Evolutionary conservation across 2,113 vertebrate species (phyloP), one percentile per base, ranked within the genome.

Genomic region (Stigmatopora argus): DNA sequence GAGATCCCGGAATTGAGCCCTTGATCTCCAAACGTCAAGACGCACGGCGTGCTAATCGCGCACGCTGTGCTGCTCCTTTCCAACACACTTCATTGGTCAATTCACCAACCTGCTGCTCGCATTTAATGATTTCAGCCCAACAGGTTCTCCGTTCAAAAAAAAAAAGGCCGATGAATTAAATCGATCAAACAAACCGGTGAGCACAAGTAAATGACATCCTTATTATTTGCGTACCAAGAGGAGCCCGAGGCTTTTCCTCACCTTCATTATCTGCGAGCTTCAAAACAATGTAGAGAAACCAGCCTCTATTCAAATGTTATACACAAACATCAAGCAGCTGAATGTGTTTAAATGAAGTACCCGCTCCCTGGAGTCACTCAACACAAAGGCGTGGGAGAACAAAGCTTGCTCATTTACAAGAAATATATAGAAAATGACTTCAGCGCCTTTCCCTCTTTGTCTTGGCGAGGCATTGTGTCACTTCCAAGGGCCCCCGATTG

Each of bases 401-500:
- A 56, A 56, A 56, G 53, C 23, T 13, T 14, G 21, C 53, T 56
- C 53, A 84, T 86, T 78, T 72, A 70, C 70, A 76, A 80, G 76
- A 74, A 85, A 82, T 85, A 82, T 85, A 81, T 66, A 72, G 63
- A 81, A 85, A 84, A 86, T 76, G 41, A 84, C 78, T 77, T 75
- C 48, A 59, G 72, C 64, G 81, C 72, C 70, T 81, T 79, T 85
- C 77, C 53, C 23, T 56, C 72, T 83, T 80, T 77, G 62, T 34
- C 58, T 65, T 31, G 26, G 53, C 53, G 2, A 31, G 13, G 62
- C 52, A 47, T 47, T 35, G 52, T 26, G 69, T 72, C 23, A 19
- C n/a, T 2, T 23, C 14, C 6, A 61, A 17, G 59, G 34, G 34
- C 58, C n/a, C 77, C 85, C 56, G 64, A 75, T 81, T 72, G 70